phyloP scores from a whole-genome alignment of 1,140 invertebrate genomes.

The Stratiolaelaps scimitus region DNA sequence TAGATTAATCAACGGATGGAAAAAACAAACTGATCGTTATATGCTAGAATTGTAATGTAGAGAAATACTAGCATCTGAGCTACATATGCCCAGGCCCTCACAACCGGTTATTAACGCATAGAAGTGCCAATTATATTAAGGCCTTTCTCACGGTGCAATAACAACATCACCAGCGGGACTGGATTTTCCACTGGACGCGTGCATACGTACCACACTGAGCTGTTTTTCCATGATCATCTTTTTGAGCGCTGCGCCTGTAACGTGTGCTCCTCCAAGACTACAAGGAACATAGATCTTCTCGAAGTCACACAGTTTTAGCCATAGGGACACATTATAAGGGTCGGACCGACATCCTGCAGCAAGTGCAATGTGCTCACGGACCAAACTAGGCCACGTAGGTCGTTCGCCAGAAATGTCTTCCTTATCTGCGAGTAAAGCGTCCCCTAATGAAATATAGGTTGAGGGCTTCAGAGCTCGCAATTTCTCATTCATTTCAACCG shows the following conservation, averaged over 20 bases:
- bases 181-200: too few species aligned
- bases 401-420: neutral
- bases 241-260: neutral
- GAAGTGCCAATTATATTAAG: too few species aligned
- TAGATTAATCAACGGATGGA: neutral
- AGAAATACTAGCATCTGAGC: too few species aligned
- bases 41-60: too few species aligned
- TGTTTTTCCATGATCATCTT: slow-evolving; percentile 13
- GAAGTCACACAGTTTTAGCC: slow-evolving; percentile 13
- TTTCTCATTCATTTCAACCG: slow-evolving; percentile 16
- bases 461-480: slow-evolving; percentile 5
- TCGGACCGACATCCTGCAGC: slow-evolving; percentile 2
- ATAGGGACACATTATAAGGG: neutral
- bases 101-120: too few species aligned
- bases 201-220: slow-evolving; percentile 11
- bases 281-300: slow-evolving; percentile 3
- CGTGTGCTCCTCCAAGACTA: neutral
- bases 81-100: too few species aligned
- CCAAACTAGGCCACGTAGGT: neutral
- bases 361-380: neutral
- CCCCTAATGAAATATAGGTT: neutral
- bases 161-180: too few species aligned
- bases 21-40: too few species aligned
- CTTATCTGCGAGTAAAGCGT: neutral
- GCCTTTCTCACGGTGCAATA: too few species aligned